phyloP scores from a whole-genome alignment of 2,113 vertebrate genomes.

The Bucco capensis region DNA sequence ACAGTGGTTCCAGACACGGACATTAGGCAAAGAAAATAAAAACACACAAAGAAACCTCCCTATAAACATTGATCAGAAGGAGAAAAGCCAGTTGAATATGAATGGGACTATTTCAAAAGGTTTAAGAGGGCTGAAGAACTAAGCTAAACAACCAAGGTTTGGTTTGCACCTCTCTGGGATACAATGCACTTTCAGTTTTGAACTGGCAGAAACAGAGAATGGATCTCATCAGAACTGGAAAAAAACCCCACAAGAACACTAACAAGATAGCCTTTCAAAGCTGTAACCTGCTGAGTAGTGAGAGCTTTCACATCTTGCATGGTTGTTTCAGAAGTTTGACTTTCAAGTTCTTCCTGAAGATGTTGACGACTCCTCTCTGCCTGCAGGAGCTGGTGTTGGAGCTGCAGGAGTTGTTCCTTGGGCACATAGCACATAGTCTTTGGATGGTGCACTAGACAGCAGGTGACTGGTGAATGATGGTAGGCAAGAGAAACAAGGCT shows the following conservation, averaged over 20 bases:
- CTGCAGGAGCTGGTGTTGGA: slow-evolving; percentile 77
- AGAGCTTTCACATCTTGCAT: slow-evolving; percentile 79
- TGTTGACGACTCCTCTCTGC: slow-evolving; percentile 76
- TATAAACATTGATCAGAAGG: no score
- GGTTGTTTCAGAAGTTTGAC: slow-evolving; percentile 71
- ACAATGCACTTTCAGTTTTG: no score
- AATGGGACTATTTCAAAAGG: no score
- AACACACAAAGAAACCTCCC: no score
- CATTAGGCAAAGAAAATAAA: not conserved
- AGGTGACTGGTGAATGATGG: no score
- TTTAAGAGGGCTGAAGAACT: no score
- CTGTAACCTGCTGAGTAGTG: accelerated
- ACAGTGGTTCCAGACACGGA: not conserved
- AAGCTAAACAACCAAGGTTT: no score
- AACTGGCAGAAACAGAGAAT: slow-evolving; percentile 59
- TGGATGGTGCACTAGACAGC: accelerated
- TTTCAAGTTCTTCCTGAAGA: slow-evolving; percentile 78
- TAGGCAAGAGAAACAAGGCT: no score
- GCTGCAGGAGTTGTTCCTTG: slow-evolving; percentile 80
- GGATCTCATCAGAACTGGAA: not conserved
- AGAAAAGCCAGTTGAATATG: no score
- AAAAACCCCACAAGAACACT: not conserved
- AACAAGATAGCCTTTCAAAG: not conserved
- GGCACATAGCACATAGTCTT: slow-evolving; percentile 72
- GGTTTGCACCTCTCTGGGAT: no score